Evolutionary conservation across 1,140 invertebrate species (phyloP).

Genomic region (Neodiprion lecontei): DNA sequence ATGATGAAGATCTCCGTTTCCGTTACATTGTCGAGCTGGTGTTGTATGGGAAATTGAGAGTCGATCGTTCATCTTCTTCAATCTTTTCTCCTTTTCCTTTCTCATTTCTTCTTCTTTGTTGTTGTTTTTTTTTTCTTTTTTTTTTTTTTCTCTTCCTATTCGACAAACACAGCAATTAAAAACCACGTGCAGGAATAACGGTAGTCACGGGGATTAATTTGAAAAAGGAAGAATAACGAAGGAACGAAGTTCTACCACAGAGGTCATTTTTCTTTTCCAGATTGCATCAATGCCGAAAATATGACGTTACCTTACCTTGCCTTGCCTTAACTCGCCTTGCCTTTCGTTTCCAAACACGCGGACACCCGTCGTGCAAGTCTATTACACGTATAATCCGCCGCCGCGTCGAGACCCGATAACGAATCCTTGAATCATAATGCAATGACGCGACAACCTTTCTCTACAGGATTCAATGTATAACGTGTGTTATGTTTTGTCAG

Average conservation of each 20-base stretch:
- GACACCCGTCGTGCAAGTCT: too few species aligned
- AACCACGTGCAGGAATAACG: background rate
- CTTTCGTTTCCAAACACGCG: too few species aligned
- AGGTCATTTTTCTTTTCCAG: background rate
- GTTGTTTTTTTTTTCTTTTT: background rate
- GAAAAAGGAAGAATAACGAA: background rate
- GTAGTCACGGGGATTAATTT: background rate
- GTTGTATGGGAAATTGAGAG: background rate
- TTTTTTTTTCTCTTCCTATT: background rate
- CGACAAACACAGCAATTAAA: background rate
- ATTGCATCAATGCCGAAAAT: constrained; percentile 7
- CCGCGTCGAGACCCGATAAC: background rate
- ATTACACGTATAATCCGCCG: too few species aligned
- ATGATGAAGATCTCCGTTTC: too few species aligned
- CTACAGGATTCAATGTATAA: background rate
- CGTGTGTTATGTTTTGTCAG: too few species aligned
- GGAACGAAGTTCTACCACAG: background rate
- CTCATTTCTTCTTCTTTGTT: background rate
- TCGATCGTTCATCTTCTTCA: too few species aligned
- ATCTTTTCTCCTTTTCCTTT: background rate
- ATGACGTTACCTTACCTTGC: background rate
- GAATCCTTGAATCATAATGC: background rate
- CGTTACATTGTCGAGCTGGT: background rate
- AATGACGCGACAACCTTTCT: background rate
- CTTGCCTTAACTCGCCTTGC: background rate